These are phyloP conservation scores for Ia io DNA, from an alignment of 2,113 vertebrate genomes.

Conservation along the genomic window DNA sequence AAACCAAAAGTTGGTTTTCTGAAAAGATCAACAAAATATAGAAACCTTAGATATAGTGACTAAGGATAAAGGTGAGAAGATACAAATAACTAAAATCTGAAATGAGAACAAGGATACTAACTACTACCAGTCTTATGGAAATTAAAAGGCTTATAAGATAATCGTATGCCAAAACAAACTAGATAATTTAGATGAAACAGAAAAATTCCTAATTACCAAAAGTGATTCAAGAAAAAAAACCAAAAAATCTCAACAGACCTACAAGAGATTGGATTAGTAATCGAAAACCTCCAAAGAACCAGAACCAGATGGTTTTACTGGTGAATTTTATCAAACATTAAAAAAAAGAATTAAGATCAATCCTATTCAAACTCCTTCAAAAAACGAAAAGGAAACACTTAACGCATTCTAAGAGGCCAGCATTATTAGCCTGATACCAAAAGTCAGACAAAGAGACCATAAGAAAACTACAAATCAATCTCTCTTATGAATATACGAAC, in stretches of 20 bases:
- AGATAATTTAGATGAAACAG: neutral
- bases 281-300: neutral
- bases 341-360: neutral
- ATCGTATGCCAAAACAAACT: neutral
- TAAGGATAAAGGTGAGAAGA: neutral
- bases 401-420: neutral
- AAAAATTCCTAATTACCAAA: neutral
- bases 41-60: neutral
- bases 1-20: neutral
- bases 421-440: neutral
- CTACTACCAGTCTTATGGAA: neutral
- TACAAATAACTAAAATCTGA: neutral
- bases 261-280: neutral
- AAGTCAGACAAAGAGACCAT: neutral
- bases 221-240: neutral
- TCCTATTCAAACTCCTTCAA: neutral
- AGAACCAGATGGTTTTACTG: neutral
- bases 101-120: neutral
- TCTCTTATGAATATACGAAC: neutral
- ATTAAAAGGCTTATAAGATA: neutral
- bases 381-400: neutral
- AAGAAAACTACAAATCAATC: neutral
- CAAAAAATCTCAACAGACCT: neutral
- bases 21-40: neutral
- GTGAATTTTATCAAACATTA: neutral